Evolutionary conservation across 1,140 invertebrate species (phyloP).

Genomic region (Heliothis virescens): DNA sequence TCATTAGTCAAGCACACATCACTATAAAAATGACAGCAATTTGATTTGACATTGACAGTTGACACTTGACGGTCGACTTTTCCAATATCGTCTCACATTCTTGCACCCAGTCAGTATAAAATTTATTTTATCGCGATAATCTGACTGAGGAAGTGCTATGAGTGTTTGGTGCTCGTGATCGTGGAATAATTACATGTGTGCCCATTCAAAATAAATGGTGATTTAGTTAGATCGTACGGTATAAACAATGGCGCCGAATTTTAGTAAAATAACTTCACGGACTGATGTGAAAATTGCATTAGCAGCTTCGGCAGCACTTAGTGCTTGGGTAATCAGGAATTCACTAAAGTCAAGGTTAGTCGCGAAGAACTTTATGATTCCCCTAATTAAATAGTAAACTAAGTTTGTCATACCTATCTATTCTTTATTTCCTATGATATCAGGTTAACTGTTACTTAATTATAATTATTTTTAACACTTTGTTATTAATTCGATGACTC

Average conservation of each 20-base stretch:
- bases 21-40: neutral
- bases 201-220: conserved; percentile 48
- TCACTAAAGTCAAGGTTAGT: conserved; percentile 75
- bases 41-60: conserved; percentile 4
- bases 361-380: neutral
- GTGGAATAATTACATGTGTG: conserved; percentile 38
- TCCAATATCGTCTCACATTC: neutral
- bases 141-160: conserved; percentile 10
- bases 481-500: too few relatives aligned
- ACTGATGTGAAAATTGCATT: conserved; percentile 80
- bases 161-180: conserved; percentile 18
- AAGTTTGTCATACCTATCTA: too few relatives aligned
- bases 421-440: too few relatives aligned
- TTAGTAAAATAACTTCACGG: conserved; percentile 79
- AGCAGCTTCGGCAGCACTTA: conserved; percentile 77
- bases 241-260: conserved; percentile 75
- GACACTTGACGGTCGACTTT: neutral
- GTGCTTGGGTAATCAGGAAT: conserved; percentile 78
- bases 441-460: too few relatives aligned
- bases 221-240: conserved; percentile 39
- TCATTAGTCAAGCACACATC: too few relatives aligned
- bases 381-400: too few relatives aligned
- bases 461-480: too few relatives aligned
- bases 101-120: neutral
- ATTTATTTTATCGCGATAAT: conserved; percentile 17